Evolutionary conservation across 2,113 vertebrate species (phyloP), one percentile per base, ranked within the genome.

Genomic region (Trogon melanurus): DNA sequence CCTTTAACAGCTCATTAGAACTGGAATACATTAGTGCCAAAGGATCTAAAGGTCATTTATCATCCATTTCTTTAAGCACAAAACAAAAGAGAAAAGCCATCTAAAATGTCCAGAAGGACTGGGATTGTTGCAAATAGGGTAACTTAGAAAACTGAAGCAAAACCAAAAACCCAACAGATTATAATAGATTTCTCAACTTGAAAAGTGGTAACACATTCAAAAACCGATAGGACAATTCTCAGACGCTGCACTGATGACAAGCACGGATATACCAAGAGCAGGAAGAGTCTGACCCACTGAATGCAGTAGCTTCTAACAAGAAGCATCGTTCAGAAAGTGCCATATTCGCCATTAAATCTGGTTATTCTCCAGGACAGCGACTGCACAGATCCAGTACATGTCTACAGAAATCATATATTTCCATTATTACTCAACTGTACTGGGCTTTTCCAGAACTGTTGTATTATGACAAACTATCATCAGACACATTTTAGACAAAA

Each of bases 1-100:
- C 76, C 81, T 96, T 97, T 86, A 97, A 91, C 79, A 88, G 76
- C 64, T 97, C 95, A 96, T 93, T 97, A 98, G 80, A 87, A 83
- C 16, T 58, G n/a, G 71, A 96, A 97, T 87, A 88, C 44, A 66
- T 89, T 95, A 94, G 69, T 79, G 61, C 26, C 89, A 47, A 72
- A 79, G 85, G 81, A 96, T 67, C 34, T 84, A 75, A 95, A 93
- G 89, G 92, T 90, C 94, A 86, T 84, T 88, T 76, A 81, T 91
- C 75, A 97, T 82, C 60, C 74, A 82, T 80, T 82, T 61, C 80
- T 96, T 93, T 51, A 70, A 91, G 89, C 30, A 72, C 29, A 93
- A 95, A 95, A 66, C 34, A 92, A 93, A 92, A 83, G 36, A 95
- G 51, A 56, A 62, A 76, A 86, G 47, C n/a, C 32, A 71, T 29